Conservation (phyloP, 1,140 invertebrate species). For the Danaus melanippus region DNA sequence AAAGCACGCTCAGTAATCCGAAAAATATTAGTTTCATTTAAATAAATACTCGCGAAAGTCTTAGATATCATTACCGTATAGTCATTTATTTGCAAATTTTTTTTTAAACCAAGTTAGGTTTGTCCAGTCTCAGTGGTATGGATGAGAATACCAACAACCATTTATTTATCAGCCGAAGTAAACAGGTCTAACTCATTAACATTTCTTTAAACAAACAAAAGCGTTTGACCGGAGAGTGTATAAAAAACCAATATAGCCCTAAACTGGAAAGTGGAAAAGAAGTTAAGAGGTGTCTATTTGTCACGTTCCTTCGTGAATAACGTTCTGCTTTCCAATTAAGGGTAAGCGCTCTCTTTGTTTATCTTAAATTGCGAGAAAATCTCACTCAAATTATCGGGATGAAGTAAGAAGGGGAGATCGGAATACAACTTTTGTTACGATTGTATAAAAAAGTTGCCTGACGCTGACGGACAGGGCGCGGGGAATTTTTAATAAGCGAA, state of each 20-base stretch:
- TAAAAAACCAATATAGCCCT: slow-evolving; percentile 65
- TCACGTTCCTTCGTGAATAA: slow-evolving; percentile 69
- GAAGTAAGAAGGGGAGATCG: slow-evolving; percentile 61
- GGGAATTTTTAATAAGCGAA: slow-evolving; percentile 73
- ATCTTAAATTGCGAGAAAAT: slow-evolving; percentile 72
- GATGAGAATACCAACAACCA: slow-evolving; percentile 2
- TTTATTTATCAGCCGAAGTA: slow-evolving; percentile 9
- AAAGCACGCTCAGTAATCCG: too few species aligned
- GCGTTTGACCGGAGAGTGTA: slow-evolving; percentile 43
- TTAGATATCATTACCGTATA: too few species aligned
- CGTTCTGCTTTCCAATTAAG: slow-evolving; percentile 71
- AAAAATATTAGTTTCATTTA: too few species aligned
- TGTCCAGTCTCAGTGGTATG: too few species aligned
- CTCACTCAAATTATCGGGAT: slow-evolving; percentile 70
- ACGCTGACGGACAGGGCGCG: slow-evolving; percentile 55
- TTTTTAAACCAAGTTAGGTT: too few species aligned
- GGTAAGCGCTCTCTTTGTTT: slow-evolving; percentile 71
- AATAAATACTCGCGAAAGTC: too few species aligned
- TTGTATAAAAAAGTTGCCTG: slow-evolving; percentile 62
- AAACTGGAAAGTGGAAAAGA: slow-evolving; percentile 65
- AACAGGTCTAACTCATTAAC: slow-evolving; percentile 41
- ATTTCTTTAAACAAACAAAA: slow-evolving; percentile 62
- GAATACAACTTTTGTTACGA: slow-evolving; percentile 65
- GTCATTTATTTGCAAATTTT: too few species aligned
- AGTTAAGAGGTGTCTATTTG: slow-evolving; percentile 72